Evolutionary conservation across 2,888 invertebrate genomes (phyloP), one percentile per base, ranked within the genome.

Genomic region (Arge pagana): DNA sequence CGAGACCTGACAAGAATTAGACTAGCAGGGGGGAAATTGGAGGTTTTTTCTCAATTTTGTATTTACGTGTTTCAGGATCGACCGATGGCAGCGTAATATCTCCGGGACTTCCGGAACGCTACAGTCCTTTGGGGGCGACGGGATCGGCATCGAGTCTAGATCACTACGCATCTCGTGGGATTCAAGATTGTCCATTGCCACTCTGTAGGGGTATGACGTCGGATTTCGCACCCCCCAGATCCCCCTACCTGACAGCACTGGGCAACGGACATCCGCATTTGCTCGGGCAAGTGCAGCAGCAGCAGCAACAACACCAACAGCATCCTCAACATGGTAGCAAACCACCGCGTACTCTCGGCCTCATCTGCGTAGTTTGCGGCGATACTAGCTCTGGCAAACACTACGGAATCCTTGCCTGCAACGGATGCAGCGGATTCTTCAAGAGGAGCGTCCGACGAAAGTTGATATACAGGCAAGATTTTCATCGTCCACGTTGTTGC

Each of bases 351-450:
- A 78, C 84, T 39, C 80, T 86, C 1, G 95, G 96, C 1, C 81
- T 97, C 48, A 89, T 90, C 53, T 98, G 97, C 77, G 93, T 96
- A 48, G 97, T 98, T 1, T 97, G 97, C 69, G 96, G 96, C 0
- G 97, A 97, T 77, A 96, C 96, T 4, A 94, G 94, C 64, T 95
- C 94, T 2, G 97, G 97, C 2, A 97, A 97, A 70, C 97, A 97
- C 77, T 97, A 96, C 77, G 97, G 98, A 1, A 97, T 98, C 69
- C 83, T 98, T 58, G 98, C 98, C 0, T 99, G 99, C 78, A 99
- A 99, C 71, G 99, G 99, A 0, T 99, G 99, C 81, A 96, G 95
- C 52, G 99, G 99, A 0, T 99, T 99, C 82, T 99, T 99, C 82
- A 99, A 99, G 76, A 80, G 98, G 59, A 95, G 94, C 61, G 97